Percentiles rank a stretch among this genome's conserved stretches.
phyloP scores from a whole-genome alignment of 1,140 invertebrate species.

The Pollicipes pollicipes region DNA sequence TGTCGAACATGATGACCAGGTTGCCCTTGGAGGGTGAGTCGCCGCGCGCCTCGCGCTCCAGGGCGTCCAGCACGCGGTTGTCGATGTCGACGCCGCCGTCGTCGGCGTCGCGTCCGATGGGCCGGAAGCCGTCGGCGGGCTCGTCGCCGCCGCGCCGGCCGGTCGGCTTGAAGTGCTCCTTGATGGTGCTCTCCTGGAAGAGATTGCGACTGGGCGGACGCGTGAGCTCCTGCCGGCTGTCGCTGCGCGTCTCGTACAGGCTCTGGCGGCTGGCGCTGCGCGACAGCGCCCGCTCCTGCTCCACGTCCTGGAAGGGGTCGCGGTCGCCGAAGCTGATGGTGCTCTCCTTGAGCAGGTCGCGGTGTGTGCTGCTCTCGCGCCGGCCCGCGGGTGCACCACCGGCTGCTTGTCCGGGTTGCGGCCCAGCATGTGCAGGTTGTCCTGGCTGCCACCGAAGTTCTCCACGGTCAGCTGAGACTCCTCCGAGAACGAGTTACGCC shows the following conservation, averaged over 20 bases:
- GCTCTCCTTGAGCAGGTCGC: constrained; percentile 7
- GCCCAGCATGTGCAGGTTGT: constrained; percentile 41
- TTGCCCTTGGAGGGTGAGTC: background rate
- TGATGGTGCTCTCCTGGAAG: background rate
- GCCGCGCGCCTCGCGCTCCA: constrained; percentile 16
- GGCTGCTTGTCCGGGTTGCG: constrained; percentile 60
- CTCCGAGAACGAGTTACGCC: constrained; percentile 57
- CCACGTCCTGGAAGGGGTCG: constrained; percentile 4
- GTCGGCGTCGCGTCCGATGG: background rate
- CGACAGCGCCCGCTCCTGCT: background rate
- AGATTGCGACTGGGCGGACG: background rate
- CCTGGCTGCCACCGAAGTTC: constrained; percentile 73
- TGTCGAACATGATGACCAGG: constrained; percentile 9
- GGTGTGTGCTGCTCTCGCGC: constrained; percentile 13
- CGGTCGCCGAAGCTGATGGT: constrained; percentile 2
- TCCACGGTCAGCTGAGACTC: constrained; percentile 70
- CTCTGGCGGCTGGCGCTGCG: background rate
- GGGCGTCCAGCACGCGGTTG: constrained; percentile 18
- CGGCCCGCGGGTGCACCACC: constrained; percentile 26
- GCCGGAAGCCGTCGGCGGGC: background rate
- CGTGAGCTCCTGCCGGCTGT: constrained; percentile 12
- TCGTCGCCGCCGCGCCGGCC: background rate
- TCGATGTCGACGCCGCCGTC: constrained; percentile 15
- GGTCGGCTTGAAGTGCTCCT: background rate
- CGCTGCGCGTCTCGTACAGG: constrained; percentile 12